These are phyloP conservation scores for Merluccius polli DNA, from an alignment of 2,797 vertebrate genomes.

Conservation along the genomic window DNA sequence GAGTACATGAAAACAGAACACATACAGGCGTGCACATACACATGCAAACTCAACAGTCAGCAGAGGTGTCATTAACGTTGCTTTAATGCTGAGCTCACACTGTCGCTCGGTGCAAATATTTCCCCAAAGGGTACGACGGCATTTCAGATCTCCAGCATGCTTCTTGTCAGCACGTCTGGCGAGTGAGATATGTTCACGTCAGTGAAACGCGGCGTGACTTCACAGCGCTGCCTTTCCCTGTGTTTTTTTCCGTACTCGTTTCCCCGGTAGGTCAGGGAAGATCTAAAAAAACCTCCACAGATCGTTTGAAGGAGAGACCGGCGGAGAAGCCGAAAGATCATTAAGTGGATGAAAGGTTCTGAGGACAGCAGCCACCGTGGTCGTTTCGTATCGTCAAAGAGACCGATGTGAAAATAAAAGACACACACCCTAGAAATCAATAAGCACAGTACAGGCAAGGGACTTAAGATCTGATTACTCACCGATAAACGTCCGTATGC, in stretches of 20 bases:
- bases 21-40: not conserved
- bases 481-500: constrained; percentile 94
- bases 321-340: not conserved
- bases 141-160: constrained; percentile 15
- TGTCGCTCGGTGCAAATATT: constrained; percentile 29
- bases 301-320: not conserved
- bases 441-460: not conserved
- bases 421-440: not conserved
- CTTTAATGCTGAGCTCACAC: constrained; percentile 40
- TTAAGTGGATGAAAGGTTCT: not conserved
- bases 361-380: not conserved
- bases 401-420: not conserved
- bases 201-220: not conserved
- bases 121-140: constrained; percentile 21
- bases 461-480: constrained; percentile 46
- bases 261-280: not conserved
- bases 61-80: constrained; percentile 32
- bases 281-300: not conserved
- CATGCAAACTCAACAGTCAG: constrained; percentile 26
- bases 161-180: constrained; percentile 37
- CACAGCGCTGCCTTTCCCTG: not conserved
- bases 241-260: not conserved
- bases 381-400: not conserved
- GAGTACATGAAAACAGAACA: not conserved
- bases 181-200: constrained; percentile 14